Evolutionary conservation across 2,113 vertebrate species (phyloP).

Genomic region (Percina caprodes): DNA sequence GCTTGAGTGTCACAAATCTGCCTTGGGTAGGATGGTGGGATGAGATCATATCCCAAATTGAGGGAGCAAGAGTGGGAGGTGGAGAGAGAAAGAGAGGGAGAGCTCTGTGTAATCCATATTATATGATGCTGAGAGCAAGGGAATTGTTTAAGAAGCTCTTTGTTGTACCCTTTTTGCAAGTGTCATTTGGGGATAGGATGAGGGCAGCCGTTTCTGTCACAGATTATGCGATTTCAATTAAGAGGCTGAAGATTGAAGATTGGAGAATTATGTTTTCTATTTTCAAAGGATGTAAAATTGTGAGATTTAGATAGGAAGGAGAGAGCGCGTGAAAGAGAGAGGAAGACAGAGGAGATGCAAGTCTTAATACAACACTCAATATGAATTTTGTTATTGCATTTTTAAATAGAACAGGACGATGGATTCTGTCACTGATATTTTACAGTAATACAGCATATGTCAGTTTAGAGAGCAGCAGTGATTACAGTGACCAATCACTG

Average conservation of each 20-base stretch:
- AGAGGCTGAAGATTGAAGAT: constrained; percentile 74
- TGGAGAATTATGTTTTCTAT: constrained; percentile 60
- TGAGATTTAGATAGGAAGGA: constrained; percentile 20
- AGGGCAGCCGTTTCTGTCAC: constrained; percentile 41
- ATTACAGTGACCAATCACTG: neutral
- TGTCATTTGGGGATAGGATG: constrained; percentile 57
- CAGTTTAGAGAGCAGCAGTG: neutral
- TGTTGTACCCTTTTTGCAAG: constrained; percentile 70
- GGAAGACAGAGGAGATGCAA: neutral
- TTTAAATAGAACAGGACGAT: neutral
- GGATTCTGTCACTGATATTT: neutral
- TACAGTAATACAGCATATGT: neutral
- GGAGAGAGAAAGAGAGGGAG: constrained; percentile 59
- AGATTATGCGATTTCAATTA: constrained; percentile 81
- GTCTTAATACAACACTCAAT: neutral
- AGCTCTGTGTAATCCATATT: constrained; percentile 79
- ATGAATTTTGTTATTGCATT: neutral
- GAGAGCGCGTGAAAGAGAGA: neutral
- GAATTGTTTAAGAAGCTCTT: constrained; percentile 83
- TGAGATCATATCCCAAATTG: constrained; percentile 72
- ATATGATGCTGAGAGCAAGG: constrained; percentile 64
- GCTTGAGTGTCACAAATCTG: constrained; percentile 79
- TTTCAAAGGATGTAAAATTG: constrained; percentile 45
- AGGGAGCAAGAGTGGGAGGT: constrained; percentile 62
- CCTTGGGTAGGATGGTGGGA: constrained; percentile 73